Evolutionary conservation across 2,113 vertebrate species (phyloP).

Genomic region (Mesoclemmys tuberculata): DNA sequence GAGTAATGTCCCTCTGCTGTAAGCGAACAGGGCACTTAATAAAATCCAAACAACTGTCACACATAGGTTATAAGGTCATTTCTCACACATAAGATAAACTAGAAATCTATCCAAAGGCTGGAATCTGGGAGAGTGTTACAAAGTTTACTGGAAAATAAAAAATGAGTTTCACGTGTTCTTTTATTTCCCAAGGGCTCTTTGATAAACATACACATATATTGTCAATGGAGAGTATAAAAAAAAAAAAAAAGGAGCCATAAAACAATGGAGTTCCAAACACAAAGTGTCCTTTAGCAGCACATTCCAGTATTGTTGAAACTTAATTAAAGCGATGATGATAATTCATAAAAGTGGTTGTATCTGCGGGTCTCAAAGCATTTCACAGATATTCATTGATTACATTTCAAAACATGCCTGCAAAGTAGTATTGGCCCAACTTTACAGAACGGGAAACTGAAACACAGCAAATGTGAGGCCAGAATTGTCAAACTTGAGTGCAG

Average conservation of each 20-base stretch:
- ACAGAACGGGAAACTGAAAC: slow-evolving; percentile 1
- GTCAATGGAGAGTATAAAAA: not conserved
- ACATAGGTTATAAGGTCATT: slow-evolving; percentile 81
- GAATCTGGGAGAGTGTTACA: slow-evolving; percentile 68
- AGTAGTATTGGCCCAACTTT: not conserved
- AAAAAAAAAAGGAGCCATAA: not conserved
- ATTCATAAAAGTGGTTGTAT: not conserved
- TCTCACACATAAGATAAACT: slow-evolving; percentile 80
- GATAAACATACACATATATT: slow-evolving; percentile 64
- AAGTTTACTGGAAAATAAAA: slow-evolving; percentile 78
- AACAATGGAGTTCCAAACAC: slow-evolving; percentile 37
- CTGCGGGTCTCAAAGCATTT: not conserved
- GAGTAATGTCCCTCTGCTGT: slow-evolving; percentile 74
- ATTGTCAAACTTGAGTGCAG: not conserved
- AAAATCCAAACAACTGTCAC: slow-evolving; percentile 81
- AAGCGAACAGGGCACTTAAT: slow-evolving; percentile 77
- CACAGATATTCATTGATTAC: not conserved
- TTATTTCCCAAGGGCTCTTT: slow-evolving; percentile 79
- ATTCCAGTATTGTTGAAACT: slow-evolving; percentile 28
- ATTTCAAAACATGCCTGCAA: not conserved
- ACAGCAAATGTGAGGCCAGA: not conserved
- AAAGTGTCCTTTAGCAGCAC: slow-evolving; percentile 36
- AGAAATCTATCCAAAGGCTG: slow-evolving; percentile 73
- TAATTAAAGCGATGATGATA: not conserved
- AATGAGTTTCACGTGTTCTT: slow-evolving; percentile 73